Evolutionary conservation across 2,797 vertebrate genomes (phyloP), one percentile per base, ranked within the genome.

Genomic region (Danionella dracula): DNA sequence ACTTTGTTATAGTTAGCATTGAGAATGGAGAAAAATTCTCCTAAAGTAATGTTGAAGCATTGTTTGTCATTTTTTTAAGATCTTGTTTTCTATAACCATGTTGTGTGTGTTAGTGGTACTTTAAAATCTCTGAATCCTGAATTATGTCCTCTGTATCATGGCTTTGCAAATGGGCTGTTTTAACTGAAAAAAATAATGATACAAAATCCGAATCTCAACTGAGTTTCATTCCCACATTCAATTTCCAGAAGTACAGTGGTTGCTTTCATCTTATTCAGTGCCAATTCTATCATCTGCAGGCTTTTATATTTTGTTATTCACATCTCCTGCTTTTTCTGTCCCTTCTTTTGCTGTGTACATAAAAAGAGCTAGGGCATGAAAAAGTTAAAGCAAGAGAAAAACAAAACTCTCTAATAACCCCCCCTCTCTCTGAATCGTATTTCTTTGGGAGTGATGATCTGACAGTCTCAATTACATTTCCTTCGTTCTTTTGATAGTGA

Each of bases 311-410:
- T 53, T 54, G 38, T 38, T 69, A 44, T 62, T 54, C 48, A 19
- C 32, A 8, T 29, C 34, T 41, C 21, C 38, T 20, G 10, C 17
- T 46, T 17, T 21, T 29, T n/a, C 5, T 17, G 31, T n/a, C 15
- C 1, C 13, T 46, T 32, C 42, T 5, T 21, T 57, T n/a, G n/a
- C 9, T 46, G 29, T 65, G 13, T 65, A 15, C 55, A 55, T 31
- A 66, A 40, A 29, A 57, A 66, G 53, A 41, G 55, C 46, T 46
- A 66, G 51, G 51, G 42, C 64, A 66, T 38, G 19, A 31, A 45
- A 57, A 66, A 66, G 53, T 66, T 66, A 32, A 66, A 66, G 42
- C 15, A 15, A 57, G 64, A 27, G 29, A 46, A 56, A 66, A 48
- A 57, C 42, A 41, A 66, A 66, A 57, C 44, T 49, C 53, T 49